These are phyloP conservation scores for Falco berigora DNA, from an alignment of 2,797 vertebrate species.

Conservation along the genomic window DNA sequence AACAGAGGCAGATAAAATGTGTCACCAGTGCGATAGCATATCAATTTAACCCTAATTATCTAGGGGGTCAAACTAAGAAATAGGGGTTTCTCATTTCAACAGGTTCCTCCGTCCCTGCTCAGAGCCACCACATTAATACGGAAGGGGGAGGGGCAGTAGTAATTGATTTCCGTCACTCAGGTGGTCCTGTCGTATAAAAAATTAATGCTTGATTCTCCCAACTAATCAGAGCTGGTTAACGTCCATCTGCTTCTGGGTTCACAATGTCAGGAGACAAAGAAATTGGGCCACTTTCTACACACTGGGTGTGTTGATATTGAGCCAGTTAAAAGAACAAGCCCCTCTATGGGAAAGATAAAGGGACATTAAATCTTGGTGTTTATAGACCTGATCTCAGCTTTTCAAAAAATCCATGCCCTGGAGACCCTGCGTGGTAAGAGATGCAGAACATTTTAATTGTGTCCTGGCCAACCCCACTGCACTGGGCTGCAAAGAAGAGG, in stretches of 20 bases:
- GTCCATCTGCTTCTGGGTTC: slow-evolving; percentile 68
- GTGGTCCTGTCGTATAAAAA: slow-evolving; percentile 72
- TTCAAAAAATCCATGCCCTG: background rate
- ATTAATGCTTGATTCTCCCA: slow-evolving; percentile 72
- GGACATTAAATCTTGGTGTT: slow-evolving; percentile 28
- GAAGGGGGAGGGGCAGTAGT: slow-evolving; percentile 57
- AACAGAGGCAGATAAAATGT: slow-evolving; percentile 80
- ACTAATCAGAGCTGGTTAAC: slow-evolving; percentile 73
- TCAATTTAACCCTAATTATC: slow-evolving; percentile 84
- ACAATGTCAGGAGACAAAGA: slow-evolving; percentile 65
- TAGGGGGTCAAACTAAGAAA: slow-evolving; percentile 77
- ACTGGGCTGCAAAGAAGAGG: background rate
- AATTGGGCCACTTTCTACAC: slow-evolving; percentile 39
- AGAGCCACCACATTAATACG: slow-evolving; percentile 48
- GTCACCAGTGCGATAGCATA: slow-evolving; percentile 74
- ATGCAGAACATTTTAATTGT: background rate
- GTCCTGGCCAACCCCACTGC: background rate
- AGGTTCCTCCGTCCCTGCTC: slow-evolving; percentile 72
- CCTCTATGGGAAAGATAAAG: slow-evolving; percentile 4
- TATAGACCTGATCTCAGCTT: background rate
- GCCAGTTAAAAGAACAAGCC: slow-evolving; percentile 20
- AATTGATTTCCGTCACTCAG: slow-evolving; percentile 78
- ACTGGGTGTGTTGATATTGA: background rate
- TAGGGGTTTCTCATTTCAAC: slow-evolving; percentile 79
- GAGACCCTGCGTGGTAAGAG: background rate